These are phyloP conservation scores for Colletes collaris DNA, from an alignment of 2,888 invertebrate species.

Conservation along the genomic window DNA sequence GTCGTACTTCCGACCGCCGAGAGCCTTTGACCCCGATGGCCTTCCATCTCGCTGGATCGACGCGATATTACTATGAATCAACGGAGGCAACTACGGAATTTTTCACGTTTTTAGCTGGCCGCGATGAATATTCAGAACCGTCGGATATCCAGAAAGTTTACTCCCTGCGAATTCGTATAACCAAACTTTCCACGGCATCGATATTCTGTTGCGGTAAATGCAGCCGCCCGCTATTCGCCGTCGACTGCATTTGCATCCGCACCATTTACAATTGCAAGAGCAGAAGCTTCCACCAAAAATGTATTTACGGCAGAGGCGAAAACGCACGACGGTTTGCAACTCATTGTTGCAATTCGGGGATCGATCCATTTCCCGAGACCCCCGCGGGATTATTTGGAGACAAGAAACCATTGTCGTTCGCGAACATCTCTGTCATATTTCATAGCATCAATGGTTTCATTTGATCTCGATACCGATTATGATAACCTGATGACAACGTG, in stretches of 20 bases:
- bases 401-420: neutral
- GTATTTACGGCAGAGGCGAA: slow-evolving; percentile 21
- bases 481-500: too few relatives aligned
- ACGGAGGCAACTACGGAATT: slow-evolving; percentile 11
- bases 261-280: slow-evolving; percentile 37
- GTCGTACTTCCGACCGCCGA: neutral
- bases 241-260: slow-evolving; percentile 42
- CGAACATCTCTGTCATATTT: too few relatives aligned
- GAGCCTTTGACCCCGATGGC: slow-evolving; percentile 14
- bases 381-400: neutral
- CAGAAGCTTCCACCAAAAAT: slow-evolving; percentile 26
- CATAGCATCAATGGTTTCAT: too few relatives aligned
- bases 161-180: slow-evolving; percentile 39
- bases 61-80: slow-evolving; percentile 28
- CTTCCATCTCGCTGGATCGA: slow-evolving; percentile 3
- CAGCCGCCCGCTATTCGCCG: slow-evolving; percentile 18
- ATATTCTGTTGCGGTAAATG: slow-evolving; percentile 58
- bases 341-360: neutral
- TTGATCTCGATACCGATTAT: too few relatives aligned
- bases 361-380: neutral
- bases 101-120: slow-evolving; percentile 24
- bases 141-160: slow-evolving; percentile 49
- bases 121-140: slow-evolving; percentile 46
- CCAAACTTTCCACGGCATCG: slow-evolving; percentile 48
- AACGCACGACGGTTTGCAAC: slow-evolving; percentile 12